These are phyloP conservation scores for Acrocephalus scirpaceus DNA, from an alignment of 2,797 vertebrate species.

Conservation along the genomic window DNA sequence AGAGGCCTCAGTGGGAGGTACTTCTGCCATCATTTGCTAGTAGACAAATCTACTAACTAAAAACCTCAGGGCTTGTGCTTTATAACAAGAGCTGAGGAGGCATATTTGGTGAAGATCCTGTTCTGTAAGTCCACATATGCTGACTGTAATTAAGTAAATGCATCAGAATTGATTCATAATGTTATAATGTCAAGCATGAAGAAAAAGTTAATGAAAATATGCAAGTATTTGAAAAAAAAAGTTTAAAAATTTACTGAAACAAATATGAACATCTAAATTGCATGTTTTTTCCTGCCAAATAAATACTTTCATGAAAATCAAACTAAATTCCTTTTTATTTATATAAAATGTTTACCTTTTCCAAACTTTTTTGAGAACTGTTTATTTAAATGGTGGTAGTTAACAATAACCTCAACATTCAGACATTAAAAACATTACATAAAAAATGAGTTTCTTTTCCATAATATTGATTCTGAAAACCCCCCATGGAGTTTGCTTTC, in stretches of 20 bases:
- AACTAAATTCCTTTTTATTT: neutral
- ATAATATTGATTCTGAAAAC: neutral
- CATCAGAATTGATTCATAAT: neutral
- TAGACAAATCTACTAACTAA: neutral
- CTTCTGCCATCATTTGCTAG: neutral
- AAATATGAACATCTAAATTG: neutral
- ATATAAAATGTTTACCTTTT: neutral
- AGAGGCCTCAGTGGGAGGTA: neutral
- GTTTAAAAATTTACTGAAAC: fast-evolving
- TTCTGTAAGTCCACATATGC: neutral
- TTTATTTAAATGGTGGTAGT: neutral
- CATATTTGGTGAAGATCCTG: neutral
- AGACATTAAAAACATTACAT: neutral
- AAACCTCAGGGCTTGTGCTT: neutral
- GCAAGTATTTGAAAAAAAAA: neutral
- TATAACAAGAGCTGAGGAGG: neutral
- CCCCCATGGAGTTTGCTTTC: neutral
- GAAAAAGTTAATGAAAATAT: neutral
- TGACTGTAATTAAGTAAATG: neutral
- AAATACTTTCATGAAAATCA: neutral
- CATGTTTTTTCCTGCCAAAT: neutral
- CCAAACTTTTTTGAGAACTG: neutral
- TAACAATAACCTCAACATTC: neutral
- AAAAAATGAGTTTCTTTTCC: neutral
- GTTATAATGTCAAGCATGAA: too few relatives aligned